Percentiles rank a stretch among this genome's conserved stretches.
Conservation (phyloP, 2,797 vertebrate species). For the Fratercula arctica region DNA sequence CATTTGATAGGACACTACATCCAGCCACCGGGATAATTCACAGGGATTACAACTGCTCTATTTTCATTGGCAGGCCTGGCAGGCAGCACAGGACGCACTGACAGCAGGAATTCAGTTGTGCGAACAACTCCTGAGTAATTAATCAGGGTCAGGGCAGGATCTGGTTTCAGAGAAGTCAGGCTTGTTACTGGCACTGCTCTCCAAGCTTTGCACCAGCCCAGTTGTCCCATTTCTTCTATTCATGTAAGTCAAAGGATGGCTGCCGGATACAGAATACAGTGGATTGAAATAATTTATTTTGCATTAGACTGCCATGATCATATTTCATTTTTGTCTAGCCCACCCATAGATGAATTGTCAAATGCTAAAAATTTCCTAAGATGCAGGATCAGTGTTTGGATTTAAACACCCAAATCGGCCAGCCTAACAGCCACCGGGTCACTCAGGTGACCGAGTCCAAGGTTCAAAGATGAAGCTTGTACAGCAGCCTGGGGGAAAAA, state of each 20-base stretch:
- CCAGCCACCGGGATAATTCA: slow-evolving; percentile 69
- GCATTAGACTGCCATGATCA: background rate
- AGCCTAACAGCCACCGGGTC: fast-evolving
- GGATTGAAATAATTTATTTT: background rate
- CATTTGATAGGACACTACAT: slow-evolving; percentile 55
- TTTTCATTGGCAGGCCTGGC: slow-evolving; percentile 54
- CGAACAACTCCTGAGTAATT: slow-evolving; percentile 73
- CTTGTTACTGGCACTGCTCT: slow-evolving; percentile 48
- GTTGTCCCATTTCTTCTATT: slow-evolving; percentile 16
- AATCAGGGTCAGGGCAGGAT: slow-evolving; percentile 69
- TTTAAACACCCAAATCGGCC: background rate
- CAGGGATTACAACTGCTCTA: slow-evolving; percentile 62
- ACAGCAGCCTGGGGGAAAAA: background rate
- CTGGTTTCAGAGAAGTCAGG: slow-evolving; percentile 68
- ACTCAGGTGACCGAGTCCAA: background rate
- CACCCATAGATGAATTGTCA: background rate
- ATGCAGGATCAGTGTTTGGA: background rate
- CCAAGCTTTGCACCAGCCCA: background rate
- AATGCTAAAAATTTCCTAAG: background rate
- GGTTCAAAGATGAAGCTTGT: background rate
- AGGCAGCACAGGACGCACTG: slow-evolving; percentile 1
- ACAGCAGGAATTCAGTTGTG: slow-evolving; percentile 66
- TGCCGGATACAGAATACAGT: background rate
- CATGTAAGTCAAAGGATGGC: background rate
- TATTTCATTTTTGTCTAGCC: background rate